Evolutionary conservation across 2,888 invertebrate genomes (phyloP), one percentile per base, ranked within the genome.

Genomic region (Lepas anatifera): DNA sequence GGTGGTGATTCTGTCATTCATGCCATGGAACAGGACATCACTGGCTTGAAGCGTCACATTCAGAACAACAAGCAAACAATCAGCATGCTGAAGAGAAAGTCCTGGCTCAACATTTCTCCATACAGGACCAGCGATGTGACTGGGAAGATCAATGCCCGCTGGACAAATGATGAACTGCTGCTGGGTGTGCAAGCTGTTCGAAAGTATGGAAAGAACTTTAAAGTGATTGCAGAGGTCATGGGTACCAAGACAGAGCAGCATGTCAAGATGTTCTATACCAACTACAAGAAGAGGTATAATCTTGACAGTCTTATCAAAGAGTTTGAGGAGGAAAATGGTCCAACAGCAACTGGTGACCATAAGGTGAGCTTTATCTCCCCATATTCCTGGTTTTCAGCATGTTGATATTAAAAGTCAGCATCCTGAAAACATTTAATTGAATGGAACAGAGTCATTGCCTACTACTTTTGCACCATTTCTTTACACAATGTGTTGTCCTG

Each of bases 221-320:
- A 92, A 82, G 92, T 94, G 41, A 96, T 97, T 75, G 94, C 97
- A 25, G 95, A 96, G 79, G 89, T 94, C 18, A 86, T 97, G 74
- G 95, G 95, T 73, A 97, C 94, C 69, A 97, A 97, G 83, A 94
- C 92, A 1, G 96, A 95, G 81, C 87, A 89, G 68, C 95, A 96
- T 79, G 85, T 97, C 66, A 88, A 94, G 74, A 89, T 89, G 68
- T 97, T 96, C 82, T 97, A 92, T 81, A 86, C 91, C 13, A 94
- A 92, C 78, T 92, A 96, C 81, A 87, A 94, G 67, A 87, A 92
- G 75, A 87, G 92, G 71, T 94, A 90, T 81, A 92, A 92, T 81
- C 83, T 96, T 74, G 95, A 96, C 80, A 86, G 86, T 27, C 87
- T 92, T 48, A 82, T 95, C 68, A 88, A 89, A 76, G 94, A 95